Evolutionary conservation across 2,113 vertebrate genomes (phyloP), one percentile per base, ranked within the genome.

Genomic region (Melanerpes aurifrons): DNA sequence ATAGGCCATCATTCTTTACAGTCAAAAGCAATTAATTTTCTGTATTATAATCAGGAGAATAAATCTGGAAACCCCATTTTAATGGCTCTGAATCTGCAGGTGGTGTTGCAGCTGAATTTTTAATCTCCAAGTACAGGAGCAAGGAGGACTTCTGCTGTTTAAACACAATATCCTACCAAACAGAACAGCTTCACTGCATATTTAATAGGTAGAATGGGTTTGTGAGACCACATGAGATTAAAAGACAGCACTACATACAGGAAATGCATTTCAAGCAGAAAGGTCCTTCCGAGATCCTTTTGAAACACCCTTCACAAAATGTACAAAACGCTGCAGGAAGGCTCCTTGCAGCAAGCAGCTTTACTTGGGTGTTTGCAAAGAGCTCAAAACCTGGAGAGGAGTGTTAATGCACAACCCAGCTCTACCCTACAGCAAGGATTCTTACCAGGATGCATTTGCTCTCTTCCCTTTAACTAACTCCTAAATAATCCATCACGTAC

Each of bases 1-100:
- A 93, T 66, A 61, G 91, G 70, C 90, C 80, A 45, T 94, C 95
- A 95, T 94, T 94, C 87, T 70, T 94, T 84, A 90, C 70, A 84
- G 80, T 88, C 90, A 94, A 93, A 95, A 94, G 93, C 93, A 95
- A 96, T 95, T 96, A 95, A 88, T 96, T 94, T 92, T 93, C 93
- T 92, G 76, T 94, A 88, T 91, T 93, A 69, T 90, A 95, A 95
- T 95, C 91, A 88, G 56, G 70, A 95, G 67, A 88, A 88, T 95
- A 96, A 95, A 95, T 95, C 95, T 84, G 59, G 81, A 78, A 91
- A 92, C 92, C 72, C 87, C 91, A 82, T 88, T 94, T 73, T 86
- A 95, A 94, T 82, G 59, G 59, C 77, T 92, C 66, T 66, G 56
- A 83, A 86, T 76, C 76, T 53, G 28, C 81, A 86, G 80, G 83